Evolutionary conservation across 2,797 vertebrate genomes (phyloP).

Genomic region (Malacoctenus gilli): DNA sequence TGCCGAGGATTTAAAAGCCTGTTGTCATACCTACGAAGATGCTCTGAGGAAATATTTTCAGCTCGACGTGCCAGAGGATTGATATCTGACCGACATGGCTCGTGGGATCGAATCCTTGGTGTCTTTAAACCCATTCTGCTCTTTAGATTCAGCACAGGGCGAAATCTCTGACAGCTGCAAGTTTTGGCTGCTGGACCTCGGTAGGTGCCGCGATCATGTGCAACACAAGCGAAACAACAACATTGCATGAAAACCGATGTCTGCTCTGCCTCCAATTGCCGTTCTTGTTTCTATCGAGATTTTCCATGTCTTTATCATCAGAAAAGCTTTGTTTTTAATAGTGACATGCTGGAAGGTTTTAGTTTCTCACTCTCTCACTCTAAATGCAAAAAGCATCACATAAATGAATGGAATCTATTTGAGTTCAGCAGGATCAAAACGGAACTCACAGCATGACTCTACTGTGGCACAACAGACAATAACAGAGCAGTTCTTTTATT

Average conservation of each 20-base stretch:
- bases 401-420: too few species aligned
- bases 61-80: conserved; percentile 13
- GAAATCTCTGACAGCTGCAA: conserved; percentile 79
- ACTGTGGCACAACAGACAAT: too few species aligned
- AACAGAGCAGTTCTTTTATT: too few species aligned
- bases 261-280: neutral
- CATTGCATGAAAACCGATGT: neutral
- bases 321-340: too few species aligned
- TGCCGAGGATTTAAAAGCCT: conserved; percentile 2
- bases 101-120: conserved; percentile 76
- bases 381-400: too few species aligned
- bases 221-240: neutral
- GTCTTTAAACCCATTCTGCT: conserved; percentile 72
- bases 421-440: too few species aligned
- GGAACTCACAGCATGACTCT: too few species aligned
- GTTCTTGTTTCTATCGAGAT: neutral
- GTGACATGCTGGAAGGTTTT: too few species aligned
- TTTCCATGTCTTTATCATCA: too few species aligned
- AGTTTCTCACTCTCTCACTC: too few species aligned
- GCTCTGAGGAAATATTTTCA: conserved; percentile 40
- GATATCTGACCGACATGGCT: conserved; percentile 68
- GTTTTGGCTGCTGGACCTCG: conserved; percentile 84
- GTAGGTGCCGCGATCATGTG: conserved; percentile 63
- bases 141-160: conserved; percentile 73
- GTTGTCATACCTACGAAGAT: conserved; percentile 26